These are phyloP conservation scores for Drosophila suboccidentalis DNA, from an alignment of 2,888 invertebrate genomes.

Conservation along the genomic window DNA sequence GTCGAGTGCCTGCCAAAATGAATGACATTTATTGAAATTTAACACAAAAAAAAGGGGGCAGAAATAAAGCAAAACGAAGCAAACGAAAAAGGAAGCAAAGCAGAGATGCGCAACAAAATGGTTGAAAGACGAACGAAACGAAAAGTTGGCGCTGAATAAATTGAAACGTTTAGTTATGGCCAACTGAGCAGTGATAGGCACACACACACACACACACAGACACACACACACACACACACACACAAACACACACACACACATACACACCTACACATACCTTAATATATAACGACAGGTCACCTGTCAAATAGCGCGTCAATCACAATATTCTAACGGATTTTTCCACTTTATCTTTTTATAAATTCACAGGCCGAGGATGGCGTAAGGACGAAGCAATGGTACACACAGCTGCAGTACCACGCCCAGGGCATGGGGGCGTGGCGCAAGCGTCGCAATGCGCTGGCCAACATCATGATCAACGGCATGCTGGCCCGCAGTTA, in stretches of 20 bases:
- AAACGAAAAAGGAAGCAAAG: constrained; percentile 33
- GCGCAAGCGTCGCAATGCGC: constrained; percentile 95
- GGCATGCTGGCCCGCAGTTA: constrained; percentile 88
- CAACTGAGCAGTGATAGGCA: constrained; percentile 52
- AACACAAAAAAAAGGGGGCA: constrained; percentile 33
- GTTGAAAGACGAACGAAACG: constrained; percentile 38
- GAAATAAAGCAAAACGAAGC: constrained; percentile 19
- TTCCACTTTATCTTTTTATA: constrained; percentile 12
- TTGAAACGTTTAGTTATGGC: constrained; percentile 76
- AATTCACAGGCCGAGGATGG: constrained; percentile 92
- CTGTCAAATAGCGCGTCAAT: constrained; percentile 70
- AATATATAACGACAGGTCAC: constrained; percentile 27
- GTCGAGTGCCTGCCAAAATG: constrained; percentile 79
- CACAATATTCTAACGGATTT: constrained; percentile 53
- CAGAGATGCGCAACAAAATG: constrained; percentile 55
- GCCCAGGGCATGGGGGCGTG: constrained; percentile 96
- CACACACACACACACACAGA: constrained; percentile 1
- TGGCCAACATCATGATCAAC: constrained; percentile 99
- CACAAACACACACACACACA: no score
- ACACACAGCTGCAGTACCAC: constrained; percentile 95
- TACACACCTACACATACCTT: no score
- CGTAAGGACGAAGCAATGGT: constrained; percentile 95
- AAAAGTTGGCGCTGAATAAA: constrained; percentile 58
- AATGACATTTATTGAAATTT: constrained; percentile 81
- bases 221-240: no score